Base-by-base conservation (phyloP, 2,113 vertebrate species). In the Tetraodon nigroviridis region DNA sequence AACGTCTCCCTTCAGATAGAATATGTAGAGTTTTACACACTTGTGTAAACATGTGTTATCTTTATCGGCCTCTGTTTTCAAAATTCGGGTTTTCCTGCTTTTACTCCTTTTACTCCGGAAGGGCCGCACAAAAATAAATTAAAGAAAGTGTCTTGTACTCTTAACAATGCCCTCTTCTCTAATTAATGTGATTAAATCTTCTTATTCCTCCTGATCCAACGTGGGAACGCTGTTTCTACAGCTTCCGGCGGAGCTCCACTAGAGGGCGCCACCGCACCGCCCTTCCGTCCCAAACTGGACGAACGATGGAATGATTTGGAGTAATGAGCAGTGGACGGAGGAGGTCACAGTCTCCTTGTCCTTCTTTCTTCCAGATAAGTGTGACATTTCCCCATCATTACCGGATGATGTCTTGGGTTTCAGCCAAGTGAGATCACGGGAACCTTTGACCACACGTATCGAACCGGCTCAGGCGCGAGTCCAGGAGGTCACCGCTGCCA, bases 191-290 rank as follows among this genome's bases (percentile, higher is more conserved):
- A 37, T 29, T 19, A 13, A 2, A 20, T 37, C 5, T 44, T 15
- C 17, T 47, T 44, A 49, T 20, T 32, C 5, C 48, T 27, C 5
- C 2, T 51, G 50, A 59, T 18, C 2, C 20, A 40, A 3, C 17
- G n/a, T 7, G 10, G 19, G 19, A 29, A 20, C 6, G 18, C 20
- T 1, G 16, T 40, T 41, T 55, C 1, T 6, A 13, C 0, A 1
- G 1, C 16, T 7, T 41, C 5, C 0, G 7, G 0, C 1, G 6
- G 7, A 18, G 64, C 2, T 61, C 80, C 80, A 50, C 82, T 48
- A 15, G 80, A 67, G 64, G 80, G 79, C 27, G 63, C 54, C 13
- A 47, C 24, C 46, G 41, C 8, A 5, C 19, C 51, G 22, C 1
- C 8, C 2, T 37, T 1, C 10, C 1, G 12, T 37, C 29, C 29